phyloP scores from a whole-genome alignment of 2,888 invertebrate genomes.

The Apamea anceps region DNA sequence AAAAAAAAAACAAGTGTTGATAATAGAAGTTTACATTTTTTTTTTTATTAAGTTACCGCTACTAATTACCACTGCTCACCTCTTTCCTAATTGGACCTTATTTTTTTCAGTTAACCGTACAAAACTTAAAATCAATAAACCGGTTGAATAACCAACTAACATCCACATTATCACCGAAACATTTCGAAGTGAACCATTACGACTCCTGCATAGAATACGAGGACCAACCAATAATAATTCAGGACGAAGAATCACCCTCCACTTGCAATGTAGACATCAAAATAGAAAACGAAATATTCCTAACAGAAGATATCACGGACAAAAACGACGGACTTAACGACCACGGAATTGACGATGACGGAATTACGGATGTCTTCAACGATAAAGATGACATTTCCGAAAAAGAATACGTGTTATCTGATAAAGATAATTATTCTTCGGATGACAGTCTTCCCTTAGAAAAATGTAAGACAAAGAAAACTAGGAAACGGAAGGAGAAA shows the following conservation, averaged over 20 bases:
- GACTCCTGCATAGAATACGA: slow-evolving; percentile 65
- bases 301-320: slow-evolving; percentile 50
- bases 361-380: slow-evolving; percentile 12
- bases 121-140: slow-evolving; percentile 75
- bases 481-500: slow-evolving; percentile 44
- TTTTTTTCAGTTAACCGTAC: slow-evolving; percentile 76
- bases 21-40: no score
- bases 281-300: slow-evolving; percentile 67
- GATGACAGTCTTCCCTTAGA: slow-evolving; percentile 79
- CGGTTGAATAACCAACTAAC: slow-evolving; percentile 70
- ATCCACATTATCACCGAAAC: slow-evolving; percentile 66
- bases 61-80: no score
- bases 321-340: slow-evolving; percentile 42
- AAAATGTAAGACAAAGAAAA: slow-evolving; percentile 68
- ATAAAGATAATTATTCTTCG: slow-evolving; percentile 71
- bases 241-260: slow-evolving; percentile 22
- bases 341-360: slow-evolving; percentile 4
- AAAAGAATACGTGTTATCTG: slow-evolving; percentile 31
- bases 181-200: slow-evolving; percentile 66
- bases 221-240: background rate
- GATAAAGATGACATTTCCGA: slow-evolving; percentile 33
- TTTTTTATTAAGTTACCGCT: no score
- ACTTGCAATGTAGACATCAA: slow-evolving; percentile 62
- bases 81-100: no score
- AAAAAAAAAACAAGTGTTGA: no score